phyloP scores from a whole-genome alignment of 2,797 vertebrate genomes.

The Danio tinwini region DNA sequence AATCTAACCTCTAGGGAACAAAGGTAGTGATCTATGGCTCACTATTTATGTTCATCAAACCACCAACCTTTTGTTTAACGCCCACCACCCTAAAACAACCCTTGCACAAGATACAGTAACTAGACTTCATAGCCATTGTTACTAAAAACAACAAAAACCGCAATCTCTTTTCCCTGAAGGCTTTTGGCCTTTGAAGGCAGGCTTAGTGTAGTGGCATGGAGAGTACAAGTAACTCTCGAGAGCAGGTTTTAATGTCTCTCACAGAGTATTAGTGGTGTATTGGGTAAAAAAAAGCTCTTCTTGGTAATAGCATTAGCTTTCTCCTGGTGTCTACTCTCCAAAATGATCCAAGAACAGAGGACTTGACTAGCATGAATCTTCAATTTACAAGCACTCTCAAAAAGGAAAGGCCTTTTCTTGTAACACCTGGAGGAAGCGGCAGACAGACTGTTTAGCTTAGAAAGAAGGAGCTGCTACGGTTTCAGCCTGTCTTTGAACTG shows the following conservation, averaged over 20 bases:
- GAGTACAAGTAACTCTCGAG: conserved; percentile 33
- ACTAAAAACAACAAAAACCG: conserved; percentile 20
- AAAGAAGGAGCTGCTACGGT: conserved; percentile 41
- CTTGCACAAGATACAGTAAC: not conserved
- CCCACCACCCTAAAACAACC: not conserved
- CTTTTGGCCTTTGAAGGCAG: conserved; percentile 25
- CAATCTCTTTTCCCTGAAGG: conserved; percentile 40
- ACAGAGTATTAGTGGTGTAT: conserved; percentile 43
- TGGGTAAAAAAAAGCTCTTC: conserved; percentile 42
- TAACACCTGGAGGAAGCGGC: conserved; percentile 29
- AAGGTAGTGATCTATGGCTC: not conserved
- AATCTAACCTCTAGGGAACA: not conserved
- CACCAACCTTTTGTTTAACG: conserved; percentile 2
- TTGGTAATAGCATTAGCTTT: conserved; percentile 52
- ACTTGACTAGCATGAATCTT: conserved; percentile 45
- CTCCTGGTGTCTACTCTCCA: conserved; percentile 44
- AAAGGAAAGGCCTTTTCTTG: conserved; percentile 39
- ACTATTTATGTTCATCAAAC: not conserved
- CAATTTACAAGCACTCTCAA: conserved; percentile 41
- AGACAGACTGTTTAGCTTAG: conserved; percentile 21
- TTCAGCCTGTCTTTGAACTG: conserved; percentile 20
- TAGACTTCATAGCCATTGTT: conserved; percentile 16
- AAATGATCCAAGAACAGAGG: conserved; percentile 52
- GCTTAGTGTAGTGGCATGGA: conserved; percentile 35
- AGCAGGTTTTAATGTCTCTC: conserved; percentile 38